A percentile compares a stretch with the other conserved stretches of the same genome.
phyloP scores from a whole-genome alignment of 2,888 invertebrate genomes.

The Ochropleura plecta region DNA sequence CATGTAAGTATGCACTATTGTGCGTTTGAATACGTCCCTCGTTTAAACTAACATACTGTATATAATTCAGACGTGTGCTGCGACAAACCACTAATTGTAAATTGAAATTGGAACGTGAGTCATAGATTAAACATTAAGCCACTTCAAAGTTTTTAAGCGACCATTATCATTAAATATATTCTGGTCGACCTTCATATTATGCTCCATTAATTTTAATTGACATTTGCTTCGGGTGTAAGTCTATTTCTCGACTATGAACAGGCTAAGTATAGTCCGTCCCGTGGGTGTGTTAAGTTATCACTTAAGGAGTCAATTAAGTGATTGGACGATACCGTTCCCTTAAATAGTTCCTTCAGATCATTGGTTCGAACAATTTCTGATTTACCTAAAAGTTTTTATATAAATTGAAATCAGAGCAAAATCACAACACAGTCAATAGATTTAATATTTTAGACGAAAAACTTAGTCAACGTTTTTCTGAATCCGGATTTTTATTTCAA shows the following conservation, averaged over 20 bases:
- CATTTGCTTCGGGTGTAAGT: constrained; percentile 14
- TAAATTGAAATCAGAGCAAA: constrained; percentile 26
- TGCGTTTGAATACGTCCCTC: no score
- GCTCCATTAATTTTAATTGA: constrained; percentile 40
- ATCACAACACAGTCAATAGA: constrained; percentile 5
- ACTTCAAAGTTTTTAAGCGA: background rate
- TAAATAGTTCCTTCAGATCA: constrained; percentile 3
- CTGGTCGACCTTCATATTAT: constrained; percentile 16
- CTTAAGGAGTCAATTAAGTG: constrained; percentile 36
- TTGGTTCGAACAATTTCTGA: background rate
- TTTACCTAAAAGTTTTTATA: constrained; percentile 18
- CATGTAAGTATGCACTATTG: no score
- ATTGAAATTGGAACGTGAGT: background rate
- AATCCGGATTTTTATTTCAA: constrained; percentile 13
- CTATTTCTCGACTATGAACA: background rate
- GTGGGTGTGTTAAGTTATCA: constrained; percentile 37
- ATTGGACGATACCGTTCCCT: constrained; percentile 11
- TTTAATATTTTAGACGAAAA: constrained; percentile 22
- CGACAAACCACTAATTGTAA: background rate
- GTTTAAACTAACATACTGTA: no score
- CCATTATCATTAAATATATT: constrained; percentile 10
- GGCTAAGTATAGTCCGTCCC: constrained; percentile 24
- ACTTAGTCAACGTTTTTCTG: constrained; percentile 5
- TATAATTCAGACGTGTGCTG: background rate
- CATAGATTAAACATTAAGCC: background rate